phyloP scores from a whole-genome alignment of 2,113 vertebrate species.

The Myotis lucifugus region DNA sequence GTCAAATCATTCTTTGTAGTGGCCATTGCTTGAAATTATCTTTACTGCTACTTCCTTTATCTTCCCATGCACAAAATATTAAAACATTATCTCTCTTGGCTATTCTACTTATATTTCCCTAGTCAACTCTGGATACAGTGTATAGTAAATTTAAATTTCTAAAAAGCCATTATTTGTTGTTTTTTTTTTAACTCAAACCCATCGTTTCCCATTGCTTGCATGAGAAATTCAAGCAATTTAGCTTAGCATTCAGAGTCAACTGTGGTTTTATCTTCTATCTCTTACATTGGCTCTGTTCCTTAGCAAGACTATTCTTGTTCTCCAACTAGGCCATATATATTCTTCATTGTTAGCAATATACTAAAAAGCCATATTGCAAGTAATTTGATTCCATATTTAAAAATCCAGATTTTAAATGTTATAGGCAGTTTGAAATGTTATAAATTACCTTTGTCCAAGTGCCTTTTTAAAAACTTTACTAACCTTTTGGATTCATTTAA shows the following conservation, averaged over 20 bases:
- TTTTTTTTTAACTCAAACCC: background rate
- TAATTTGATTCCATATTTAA: constrained; percentile 44
- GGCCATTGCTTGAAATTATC: constrained; percentile 44
- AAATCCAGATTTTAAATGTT: constrained; percentile 25
- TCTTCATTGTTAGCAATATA: constrained; percentile 39
- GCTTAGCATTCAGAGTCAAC: constrained; percentile 42
- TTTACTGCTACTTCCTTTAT: constrained; percentile 36
- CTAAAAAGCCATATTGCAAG: constrained; percentile 17
- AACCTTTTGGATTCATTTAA: constrained; percentile 58
- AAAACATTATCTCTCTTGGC: constrained; percentile 41
- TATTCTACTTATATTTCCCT: background rate
- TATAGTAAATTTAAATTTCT: constrained; percentile 34
- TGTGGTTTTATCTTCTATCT: constrained; percentile 70
- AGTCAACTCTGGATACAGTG: background rate
- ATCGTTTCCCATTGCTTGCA: constrained; percentile 29
- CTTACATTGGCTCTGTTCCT: constrained; percentile 54
- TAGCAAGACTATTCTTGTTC: constrained; percentile 43
- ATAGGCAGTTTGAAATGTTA: constrained; percentile 53
- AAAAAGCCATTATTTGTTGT: background rate
- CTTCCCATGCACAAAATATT: constrained; percentile 24
- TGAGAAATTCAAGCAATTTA: constrained; percentile 62
- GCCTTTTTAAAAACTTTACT: constrained; percentile 27
- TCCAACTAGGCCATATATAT: constrained; percentile 36
- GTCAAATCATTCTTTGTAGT: constrained; percentile 34
- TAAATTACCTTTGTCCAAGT: constrained; percentile 44